phyloP scores from a whole-genome alignment of 2,888 invertebrate species.

The Trilocha varians region DNA sequence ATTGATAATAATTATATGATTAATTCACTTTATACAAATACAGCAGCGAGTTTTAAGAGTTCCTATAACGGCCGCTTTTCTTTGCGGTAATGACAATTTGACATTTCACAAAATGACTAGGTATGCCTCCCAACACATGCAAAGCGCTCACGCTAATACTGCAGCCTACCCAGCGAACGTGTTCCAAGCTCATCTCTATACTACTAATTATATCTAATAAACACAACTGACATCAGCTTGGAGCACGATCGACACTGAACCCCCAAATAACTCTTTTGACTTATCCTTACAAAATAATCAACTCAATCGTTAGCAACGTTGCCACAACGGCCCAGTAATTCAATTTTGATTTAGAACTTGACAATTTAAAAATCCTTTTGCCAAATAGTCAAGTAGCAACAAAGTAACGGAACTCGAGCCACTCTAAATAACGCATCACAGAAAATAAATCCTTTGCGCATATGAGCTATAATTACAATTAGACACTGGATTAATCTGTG shows the following conservation, averaged over 20 bases:
- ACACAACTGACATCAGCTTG: conserved; percentile 6
- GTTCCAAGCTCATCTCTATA: conserved; percentile 13
- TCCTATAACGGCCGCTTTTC: conserved; percentile 76
- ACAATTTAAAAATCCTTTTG: conserved; percentile 17
- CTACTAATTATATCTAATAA: too few species aligned
- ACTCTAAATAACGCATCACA: conserved; percentile 59
- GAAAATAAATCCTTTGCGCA: conserved; percentile 46
- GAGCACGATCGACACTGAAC: conserved; percentile 16
- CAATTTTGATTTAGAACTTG: too few species aligned
- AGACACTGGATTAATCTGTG: conserved; percentile 54
- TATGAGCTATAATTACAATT: conserved; percentile 53
- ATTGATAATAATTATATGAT: conserved; percentile 61
- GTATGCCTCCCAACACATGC: conserved; percentile 49
- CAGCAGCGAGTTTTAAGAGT: conserved; percentile 85
- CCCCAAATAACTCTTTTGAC: conserved; percentile 33
- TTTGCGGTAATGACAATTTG: conserved; percentile 67
- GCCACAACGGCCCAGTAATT: conserved; percentile 25
- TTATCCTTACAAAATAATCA: conserved; percentile 55
- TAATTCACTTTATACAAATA: conserved; percentile 79
- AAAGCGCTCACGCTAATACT: conserved; percentile 47
- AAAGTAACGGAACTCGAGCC: conserved; percentile 69
- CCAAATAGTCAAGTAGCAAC: conserved; percentile 52
- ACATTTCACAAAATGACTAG: conserved; percentile 74
- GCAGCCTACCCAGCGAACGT: conserved; percentile 27
- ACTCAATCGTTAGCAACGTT: conserved; percentile 32